Percentiles rank a stretch among this genome's conserved stretches.
Conservation (phyloP, 2,113 vertebrate species). For the Tachuris rubrigastra region DNA sequence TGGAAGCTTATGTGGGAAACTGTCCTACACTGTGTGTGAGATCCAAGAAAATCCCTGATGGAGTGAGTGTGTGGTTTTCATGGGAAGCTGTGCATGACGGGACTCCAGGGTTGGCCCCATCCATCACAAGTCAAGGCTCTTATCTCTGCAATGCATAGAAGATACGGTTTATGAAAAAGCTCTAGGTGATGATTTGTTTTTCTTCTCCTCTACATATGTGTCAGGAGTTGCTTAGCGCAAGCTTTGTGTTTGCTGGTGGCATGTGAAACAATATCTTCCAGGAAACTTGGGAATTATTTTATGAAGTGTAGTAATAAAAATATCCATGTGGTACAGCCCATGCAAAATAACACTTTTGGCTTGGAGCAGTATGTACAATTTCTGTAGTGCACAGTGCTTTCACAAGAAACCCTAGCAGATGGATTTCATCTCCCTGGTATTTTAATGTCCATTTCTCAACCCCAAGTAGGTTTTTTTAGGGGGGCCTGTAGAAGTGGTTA, state of each 20-base stretch:
- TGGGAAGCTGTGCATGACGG: background rate
- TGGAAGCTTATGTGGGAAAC: background rate
- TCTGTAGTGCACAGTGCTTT: background rate
- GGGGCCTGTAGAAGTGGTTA: background rate
- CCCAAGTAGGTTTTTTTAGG: background rate
- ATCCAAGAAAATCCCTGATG: background rate
- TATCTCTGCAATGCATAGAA: background rate
- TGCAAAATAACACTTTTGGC: slow-evolving; percentile 16
- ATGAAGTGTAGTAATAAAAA: slow-evolving; percentile 58
- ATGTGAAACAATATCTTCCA: slow-evolving; percentile 41
- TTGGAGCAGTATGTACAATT: background rate
- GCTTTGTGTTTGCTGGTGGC: slow-evolving; percentile 29
- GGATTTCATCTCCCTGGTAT: slow-evolving; percentile 45
- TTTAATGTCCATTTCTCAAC: background rate
- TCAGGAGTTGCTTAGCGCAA: background rate
- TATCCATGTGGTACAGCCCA: slow-evolving; percentile 11
- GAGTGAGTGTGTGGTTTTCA: background rate
- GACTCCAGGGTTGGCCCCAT: background rate
- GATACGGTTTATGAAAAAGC: background rate
- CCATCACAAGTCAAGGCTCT: background rate
- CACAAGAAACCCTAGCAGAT: background rate
- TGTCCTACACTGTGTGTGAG: background rate
- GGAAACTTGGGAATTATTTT: slow-evolving; percentile 51
- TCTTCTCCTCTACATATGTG: background rate
- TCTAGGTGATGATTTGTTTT: background rate